Evolutionary conservation across 92 coral and sea anemone species (phyloP).

Genomic region (Anthopleura xanthogrammica): DNA sequence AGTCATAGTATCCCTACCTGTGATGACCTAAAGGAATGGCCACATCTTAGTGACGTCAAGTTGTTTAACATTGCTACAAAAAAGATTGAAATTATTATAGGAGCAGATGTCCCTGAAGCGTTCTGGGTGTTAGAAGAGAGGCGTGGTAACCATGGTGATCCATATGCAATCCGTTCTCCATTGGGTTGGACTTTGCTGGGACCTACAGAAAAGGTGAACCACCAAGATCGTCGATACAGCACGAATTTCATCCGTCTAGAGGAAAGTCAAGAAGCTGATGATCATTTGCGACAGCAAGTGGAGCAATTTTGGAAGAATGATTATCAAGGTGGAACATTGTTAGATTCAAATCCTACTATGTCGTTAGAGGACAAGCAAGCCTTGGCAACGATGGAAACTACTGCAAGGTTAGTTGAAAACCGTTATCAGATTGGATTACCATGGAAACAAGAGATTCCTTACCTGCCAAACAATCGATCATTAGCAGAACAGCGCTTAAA

Average conservation of each 20-base stretch:
- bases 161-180: constrained; percentile 38
- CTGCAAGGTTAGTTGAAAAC: constrained; percentile 29
- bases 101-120: constrained; percentile 36
- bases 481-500: constrained; percentile 44
- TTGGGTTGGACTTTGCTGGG: constrained; percentile 41
- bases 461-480: constrained; percentile 43
- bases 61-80: constrained; percentile 23
- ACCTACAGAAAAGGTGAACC: neutral
- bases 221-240: neutral
- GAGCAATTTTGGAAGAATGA: constrained; percentile 35
- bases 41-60: constrained; percentile 32
- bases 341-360: constrained; percentile 10
- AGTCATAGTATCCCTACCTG: constrained; percentile 29
- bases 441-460: constrained; percentile 47
- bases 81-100: constrained; percentile 26
- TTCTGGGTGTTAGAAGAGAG: constrained; percentile 55
- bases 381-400: constrained; percentile 34
- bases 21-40: constrained; percentile 28
- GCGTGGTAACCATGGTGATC: constrained; percentile 34
- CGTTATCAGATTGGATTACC: constrained; percentile 57
- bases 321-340: neutral
- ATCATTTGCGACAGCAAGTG: constrained; percentile 14
- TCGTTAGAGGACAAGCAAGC: constrained; percentile 55
- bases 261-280: neutral
- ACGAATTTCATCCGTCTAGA: constrained; percentile 4